Conservation (phyloP, 2,888 invertebrate species). For the Trissolcus japonicus region DNA sequence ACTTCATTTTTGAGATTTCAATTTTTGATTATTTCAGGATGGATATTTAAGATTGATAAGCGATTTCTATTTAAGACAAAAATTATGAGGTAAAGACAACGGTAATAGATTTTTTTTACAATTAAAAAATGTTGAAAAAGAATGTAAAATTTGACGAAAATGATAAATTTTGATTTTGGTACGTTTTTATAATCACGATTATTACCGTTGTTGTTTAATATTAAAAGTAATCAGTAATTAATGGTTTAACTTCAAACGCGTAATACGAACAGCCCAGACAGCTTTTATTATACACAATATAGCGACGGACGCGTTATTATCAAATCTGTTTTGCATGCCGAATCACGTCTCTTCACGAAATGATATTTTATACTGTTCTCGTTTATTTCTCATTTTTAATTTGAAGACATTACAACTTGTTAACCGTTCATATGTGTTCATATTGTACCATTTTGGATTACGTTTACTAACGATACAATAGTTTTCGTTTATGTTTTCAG, state of each 20-base stretch:
- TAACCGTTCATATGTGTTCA: constrained; percentile 48
- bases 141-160: neutral
- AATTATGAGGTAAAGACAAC: constrained; percentile 12
- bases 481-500: constrained; percentile 52
- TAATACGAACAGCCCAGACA: constrained; percentile 34
- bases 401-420: constrained; percentile 43
- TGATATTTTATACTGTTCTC: constrained; percentile 44
- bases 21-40: constrained; percentile 22
- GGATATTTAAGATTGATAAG: constrained; percentile 34
- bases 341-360: constrained; percentile 41
- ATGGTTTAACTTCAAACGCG: constrained; percentile 12
- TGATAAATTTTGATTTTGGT: neutral
- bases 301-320: constrained; percentile 49
- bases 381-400: constrained; percentile 36
- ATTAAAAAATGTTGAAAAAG: constrained; percentile 10
- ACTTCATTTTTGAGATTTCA: constrained; percentile 9
- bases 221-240: constrained; percentile 18
- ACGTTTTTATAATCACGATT: constrained; percentile 5
- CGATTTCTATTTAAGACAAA: constrained; percentile 25
- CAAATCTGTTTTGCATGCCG: constrained; percentile 50
- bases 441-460: constrained; percentile 51
- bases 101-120: constrained; percentile 19
- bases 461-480: constrained; percentile 57
- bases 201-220: constrained; percentile 19
- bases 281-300: constrained; percentile 33